Evolutionary conservation across 1,140 invertebrate genomes (phyloP).

Genomic region (Thereuonema tuberculata): DNA sequence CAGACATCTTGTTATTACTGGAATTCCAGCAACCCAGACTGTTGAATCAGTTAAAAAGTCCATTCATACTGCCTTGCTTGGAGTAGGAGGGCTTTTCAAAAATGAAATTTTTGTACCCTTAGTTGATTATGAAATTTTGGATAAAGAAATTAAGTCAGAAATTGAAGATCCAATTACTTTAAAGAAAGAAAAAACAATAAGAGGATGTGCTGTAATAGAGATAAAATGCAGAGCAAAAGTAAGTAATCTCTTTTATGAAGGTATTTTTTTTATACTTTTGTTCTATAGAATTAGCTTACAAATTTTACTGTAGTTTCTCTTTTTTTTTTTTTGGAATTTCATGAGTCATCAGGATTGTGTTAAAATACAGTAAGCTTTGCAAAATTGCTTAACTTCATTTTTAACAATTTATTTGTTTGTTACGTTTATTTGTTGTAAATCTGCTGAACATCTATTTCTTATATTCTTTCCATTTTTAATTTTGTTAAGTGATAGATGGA

Average conservation of each 20-base stretch:
- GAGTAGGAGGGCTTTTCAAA: slow-evolving; percentile 25
- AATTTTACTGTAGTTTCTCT: too few species aligned
- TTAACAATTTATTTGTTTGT: too few species aligned
- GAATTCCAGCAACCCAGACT: slow-evolving; percentile 24
- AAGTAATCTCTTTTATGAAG: background rate
- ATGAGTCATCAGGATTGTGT: too few species aligned
- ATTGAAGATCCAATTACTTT: background rate
- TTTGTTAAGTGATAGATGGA: too few species aligned
- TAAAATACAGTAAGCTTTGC: too few species aligned
- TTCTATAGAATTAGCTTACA: background rate
- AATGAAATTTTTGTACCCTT: slow-evolving; percentile 13
- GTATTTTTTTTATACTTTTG: background rate
- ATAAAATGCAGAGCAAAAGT: slow-evolving; percentile 26
- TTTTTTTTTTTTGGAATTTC: too few species aligned
- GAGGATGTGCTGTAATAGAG: slow-evolving; percentile 27
- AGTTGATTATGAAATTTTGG: background rate
- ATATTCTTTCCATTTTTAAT: too few species aligned
- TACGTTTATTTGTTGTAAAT: too few species aligned
- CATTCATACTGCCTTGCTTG: slow-evolving; percentile 22
- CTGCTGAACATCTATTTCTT: too few species aligned
- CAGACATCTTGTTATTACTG: slow-evolving; percentile 27
- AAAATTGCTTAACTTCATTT: too few species aligned
- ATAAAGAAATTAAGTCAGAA: too few species aligned
- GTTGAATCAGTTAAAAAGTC: slow-evolving; percentile 20
- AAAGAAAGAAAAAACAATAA: slow-evolving; percentile 5